Evolutionary conservation across 2,797 vertebrate species (phyloP), one percentile per base, ranked within the genome.

Genomic region (Sebastes diaconus): DNA sequence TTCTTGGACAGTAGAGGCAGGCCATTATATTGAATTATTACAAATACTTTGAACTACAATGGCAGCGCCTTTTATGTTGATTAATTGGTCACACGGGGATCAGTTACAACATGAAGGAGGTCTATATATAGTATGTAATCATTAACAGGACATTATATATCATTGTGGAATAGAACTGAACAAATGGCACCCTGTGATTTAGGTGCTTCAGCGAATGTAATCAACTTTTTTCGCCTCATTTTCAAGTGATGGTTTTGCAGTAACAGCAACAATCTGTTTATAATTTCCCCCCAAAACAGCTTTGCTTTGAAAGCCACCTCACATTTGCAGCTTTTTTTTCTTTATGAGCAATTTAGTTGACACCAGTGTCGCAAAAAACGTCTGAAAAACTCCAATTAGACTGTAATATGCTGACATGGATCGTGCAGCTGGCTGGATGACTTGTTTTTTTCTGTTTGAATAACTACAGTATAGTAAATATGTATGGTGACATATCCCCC

Each of bases 1-100:
- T 94, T 92, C 87, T 89, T 93, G 92, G 91, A 94, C 90, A 92
- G 91, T 61, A 88, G 79, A 87, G 84, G 82, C 85, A 92, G 84
- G 80, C 84, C 52, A 89, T 92, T 91, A 88, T 82, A 87, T 83
- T 89, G 85, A 93, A 86, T 90, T 90, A 93, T 92, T 88, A 92
- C 90, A 93, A 93, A 93, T 85, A 82, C 87, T 92, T 92, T 93
- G 87, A 93, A 92, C 90, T 88, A 68, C 89, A 81, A 83, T 88
- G 81, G 89, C 68, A 76, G 75, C 29, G 42, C 29, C 79, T 90
- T 90, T 90, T 82, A 88, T 93, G 89, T 80, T 90, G 84, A 92
- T 93, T 95, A 94, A 95, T 94, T 95, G 88, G 92, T 93, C 93
- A 93, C 92, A 87, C 24, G 68, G 92, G 92, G 89, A 91, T 92